These are phyloP conservation scores for Pontoporia blainvillei DNA, from an alignment of 2,113 vertebrate genomes.

Conservation along the genomic window DNA sequence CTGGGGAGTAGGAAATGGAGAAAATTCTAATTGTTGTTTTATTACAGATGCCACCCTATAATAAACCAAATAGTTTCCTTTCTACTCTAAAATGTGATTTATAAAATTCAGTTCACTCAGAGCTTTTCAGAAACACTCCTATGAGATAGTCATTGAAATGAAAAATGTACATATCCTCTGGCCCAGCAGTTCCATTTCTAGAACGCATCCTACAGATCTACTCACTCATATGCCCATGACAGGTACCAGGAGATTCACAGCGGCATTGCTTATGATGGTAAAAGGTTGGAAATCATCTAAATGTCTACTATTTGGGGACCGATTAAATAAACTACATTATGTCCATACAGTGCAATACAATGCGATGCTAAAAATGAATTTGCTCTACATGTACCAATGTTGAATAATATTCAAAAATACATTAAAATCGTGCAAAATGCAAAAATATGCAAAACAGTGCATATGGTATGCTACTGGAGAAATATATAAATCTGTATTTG, in stretches of 20 bases:
- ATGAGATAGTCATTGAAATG: slow-evolving; percentile 3
- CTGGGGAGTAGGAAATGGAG: background rate
- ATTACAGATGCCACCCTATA: background rate
- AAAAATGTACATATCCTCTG: background rate
- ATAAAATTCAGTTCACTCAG: background rate
- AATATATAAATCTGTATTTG: slow-evolving; percentile 8
- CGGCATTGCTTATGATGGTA: background rate
- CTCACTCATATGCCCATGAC: background rate
- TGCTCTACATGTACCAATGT: background rate
- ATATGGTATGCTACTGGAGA: background rate
- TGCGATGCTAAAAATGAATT: background rate
- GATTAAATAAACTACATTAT: background rate
- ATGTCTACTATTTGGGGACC: background rate
- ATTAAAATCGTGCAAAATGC: background rate
- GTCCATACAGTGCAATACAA: background rate
- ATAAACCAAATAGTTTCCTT: slow-evolving; percentile 20
- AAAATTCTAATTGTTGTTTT: background rate
- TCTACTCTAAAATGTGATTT: slow-evolving; percentile 6
- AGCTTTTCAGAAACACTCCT: slow-evolving; percentile 29
- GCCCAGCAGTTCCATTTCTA: background rate
- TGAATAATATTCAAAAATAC: slow-evolving; percentile 27
- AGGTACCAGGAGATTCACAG: background rate
- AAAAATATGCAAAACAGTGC: background rate
- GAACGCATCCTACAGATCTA: background rate
- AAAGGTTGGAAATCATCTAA: slow-evolving; percentile 11